phyloP scores from a whole-genome alignment of 2,113 vertebrate species.

The Xenopus tropicalis region DNA sequence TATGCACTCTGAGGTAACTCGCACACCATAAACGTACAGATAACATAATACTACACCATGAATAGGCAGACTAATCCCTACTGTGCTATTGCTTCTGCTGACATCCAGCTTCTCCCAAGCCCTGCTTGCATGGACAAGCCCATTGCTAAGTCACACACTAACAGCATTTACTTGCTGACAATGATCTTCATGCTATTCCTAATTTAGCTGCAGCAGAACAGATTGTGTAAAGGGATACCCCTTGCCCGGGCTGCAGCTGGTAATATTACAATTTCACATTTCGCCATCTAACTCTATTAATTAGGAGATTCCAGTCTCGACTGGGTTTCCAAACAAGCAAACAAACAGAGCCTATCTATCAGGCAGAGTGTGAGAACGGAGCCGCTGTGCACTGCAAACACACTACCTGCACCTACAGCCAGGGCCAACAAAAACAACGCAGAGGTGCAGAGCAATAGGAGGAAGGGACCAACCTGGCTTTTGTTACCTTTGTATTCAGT shows the following conservation, averaged over 20 bases:
- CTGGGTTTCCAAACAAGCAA: slow-evolving; percentile 31
- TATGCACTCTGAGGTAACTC: not conserved
- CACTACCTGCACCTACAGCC: slow-evolving; percentile 32
- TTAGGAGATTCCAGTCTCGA: slow-evolving; percentile 22
- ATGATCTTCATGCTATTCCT: slow-evolving; percentile 30
- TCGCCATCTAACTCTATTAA: slow-evolving; percentile 32
- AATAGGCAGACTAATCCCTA: not conserved
- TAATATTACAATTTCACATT: slow-evolving; percentile 36
- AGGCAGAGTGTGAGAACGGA: slow-evolving; percentile 37
- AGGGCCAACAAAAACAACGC: slow-evolving; percentile 24
- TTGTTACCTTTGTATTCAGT: slow-evolving; percentile 41
- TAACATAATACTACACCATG: not conserved
- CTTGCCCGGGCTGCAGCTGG: slow-evolving; percentile 19
- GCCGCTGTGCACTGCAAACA: slow-evolving; percentile 43
- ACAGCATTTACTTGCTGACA: slow-evolving; percentile 11
- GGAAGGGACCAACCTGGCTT: slow-evolving; percentile 32
- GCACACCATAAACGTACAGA: not conserved
- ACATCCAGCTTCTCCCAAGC: not conserved
- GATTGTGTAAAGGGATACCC: slow-evolving; percentile 34
- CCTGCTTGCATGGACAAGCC: slow-evolving; percentile 1
- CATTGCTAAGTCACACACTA: slow-evolving; percentile 1
- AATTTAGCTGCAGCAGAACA: slow-evolving; percentile 27
- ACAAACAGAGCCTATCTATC: slow-evolving; percentile 37
- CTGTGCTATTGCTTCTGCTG: not conserved
- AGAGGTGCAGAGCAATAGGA: slow-evolving; percentile 11